Conservation (phyloP, 2,797 vertebrate genomes). For the Lophotriccus pileatus region DNA sequence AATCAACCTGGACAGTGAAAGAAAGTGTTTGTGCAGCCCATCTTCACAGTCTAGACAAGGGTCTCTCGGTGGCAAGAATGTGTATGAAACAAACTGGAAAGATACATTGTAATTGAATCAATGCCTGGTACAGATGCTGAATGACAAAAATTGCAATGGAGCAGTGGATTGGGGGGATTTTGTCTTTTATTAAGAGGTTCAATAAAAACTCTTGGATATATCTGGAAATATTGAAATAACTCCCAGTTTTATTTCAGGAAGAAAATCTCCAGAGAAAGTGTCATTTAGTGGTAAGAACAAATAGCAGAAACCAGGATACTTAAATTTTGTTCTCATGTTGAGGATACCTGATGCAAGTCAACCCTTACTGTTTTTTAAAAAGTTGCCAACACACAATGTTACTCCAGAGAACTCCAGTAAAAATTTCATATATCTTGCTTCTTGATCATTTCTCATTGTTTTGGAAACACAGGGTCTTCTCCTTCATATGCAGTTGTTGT, state of each 20-base stretch:
- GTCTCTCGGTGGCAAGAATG: not conserved
- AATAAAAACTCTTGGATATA: not conserved
- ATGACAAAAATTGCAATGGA: not conserved
- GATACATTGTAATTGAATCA: accelerated
- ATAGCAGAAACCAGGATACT: not conserved
- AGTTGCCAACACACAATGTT: not conserved
- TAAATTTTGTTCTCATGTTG: not conserved
- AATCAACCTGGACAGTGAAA: not conserved
- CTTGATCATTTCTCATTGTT: not conserved
- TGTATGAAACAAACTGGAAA: not conserved
- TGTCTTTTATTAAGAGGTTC: not conserved
- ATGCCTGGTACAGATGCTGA: not conserved
- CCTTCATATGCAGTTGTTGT: not conserved
- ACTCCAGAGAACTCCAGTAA: not conserved
- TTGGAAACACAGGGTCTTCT: not conserved
- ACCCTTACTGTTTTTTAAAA: not conserved
- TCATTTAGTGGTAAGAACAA: not conserved
- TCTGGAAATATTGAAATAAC: not conserved
- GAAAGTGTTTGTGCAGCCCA: not conserved
- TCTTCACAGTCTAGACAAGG: not conserved
- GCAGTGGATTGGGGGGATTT: accelerated
- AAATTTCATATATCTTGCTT: not conserved
- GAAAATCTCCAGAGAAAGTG: not conserved
- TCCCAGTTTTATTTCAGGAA: not conserved
- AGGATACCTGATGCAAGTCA: not conserved